A percentile compares a stretch with the other conserved stretches of the same genome.
Conservation (phyloP, 2,888 invertebrate species). For the Azorinus chamasolen region DNA sequence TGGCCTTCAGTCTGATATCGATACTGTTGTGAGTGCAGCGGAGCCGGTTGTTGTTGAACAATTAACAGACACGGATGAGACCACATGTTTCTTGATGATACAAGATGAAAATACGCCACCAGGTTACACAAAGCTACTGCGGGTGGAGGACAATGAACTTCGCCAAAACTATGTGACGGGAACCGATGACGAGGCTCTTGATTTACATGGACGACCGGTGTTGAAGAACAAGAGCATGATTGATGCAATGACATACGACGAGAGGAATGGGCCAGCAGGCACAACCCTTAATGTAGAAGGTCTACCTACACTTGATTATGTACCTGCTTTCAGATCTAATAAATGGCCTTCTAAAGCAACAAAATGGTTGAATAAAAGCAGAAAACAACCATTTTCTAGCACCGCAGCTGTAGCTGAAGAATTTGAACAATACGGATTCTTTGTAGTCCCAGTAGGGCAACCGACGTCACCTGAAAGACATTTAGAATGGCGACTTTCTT, state of each 20-base stretch:
- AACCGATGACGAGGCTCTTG: conserved; percentile 15
- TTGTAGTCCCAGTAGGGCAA: conserved; percentile 32
- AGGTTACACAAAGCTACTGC: conserved; percentile 26
- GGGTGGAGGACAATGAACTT: conserved; percentile 3
- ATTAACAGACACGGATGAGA: background rate
- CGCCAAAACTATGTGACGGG: background rate
- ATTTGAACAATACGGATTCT: conserved; percentile 21
- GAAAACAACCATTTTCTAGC: conserved; percentile 20
- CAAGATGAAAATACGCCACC: conserved; percentile 26
- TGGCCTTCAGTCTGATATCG: conserved; percentile 25
- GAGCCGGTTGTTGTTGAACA: conserved; percentile 11
- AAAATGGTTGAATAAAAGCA: conserved; percentile 20
- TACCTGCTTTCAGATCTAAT: conserved; percentile 22
- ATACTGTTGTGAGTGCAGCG: conserved; percentile 19
- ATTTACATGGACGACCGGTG: conserved; percentile 9
- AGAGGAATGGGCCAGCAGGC: conserved; percentile 30
- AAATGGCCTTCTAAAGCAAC: conserved; percentile 28
- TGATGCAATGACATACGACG: conserved; percentile 28
- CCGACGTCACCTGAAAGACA: conserved; percentile 12
- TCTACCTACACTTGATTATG: conserved; percentile 17
- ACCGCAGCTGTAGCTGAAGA: conserved; percentile 7
- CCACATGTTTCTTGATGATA: conserved; percentile 14
- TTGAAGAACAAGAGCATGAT: conserved; percentile 10
- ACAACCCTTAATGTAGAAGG: conserved; percentile 10
- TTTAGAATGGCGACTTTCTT: conserved; percentile 35